Conservation (phyloP, 2,888 invertebrate genomes). For the Phengaris arion region DNA sequence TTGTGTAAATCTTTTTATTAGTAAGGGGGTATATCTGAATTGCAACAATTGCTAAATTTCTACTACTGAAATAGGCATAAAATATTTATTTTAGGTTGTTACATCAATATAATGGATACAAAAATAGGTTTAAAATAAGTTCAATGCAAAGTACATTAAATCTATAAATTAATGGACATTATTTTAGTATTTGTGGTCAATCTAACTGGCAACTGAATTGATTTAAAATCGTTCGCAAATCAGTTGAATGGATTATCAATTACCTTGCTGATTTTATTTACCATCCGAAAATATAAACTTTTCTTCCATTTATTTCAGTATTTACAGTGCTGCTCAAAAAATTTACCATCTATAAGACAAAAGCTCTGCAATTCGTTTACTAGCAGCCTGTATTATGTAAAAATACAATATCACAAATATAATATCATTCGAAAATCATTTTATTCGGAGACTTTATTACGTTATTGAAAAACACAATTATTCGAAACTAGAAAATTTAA, state of each 20-base stretch:
- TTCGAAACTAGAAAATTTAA: slow-evolving; percentile 26
- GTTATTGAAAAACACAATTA: slow-evolving; percentile 23
- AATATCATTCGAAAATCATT: neutral
- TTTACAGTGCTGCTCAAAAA: neutral
- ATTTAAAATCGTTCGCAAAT: slow-evolving; percentile 7
- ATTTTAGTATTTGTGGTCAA: slow-evolving; percentile 6
- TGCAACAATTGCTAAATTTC: too few relatives aligned
- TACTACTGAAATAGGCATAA: neutral
- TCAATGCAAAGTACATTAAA: neutral
- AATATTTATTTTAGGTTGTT: neutral
- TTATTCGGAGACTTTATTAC: slow-evolving; percentile 16
- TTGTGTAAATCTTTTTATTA: too few relatives aligned
- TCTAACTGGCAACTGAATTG: slow-evolving; percentile 2
- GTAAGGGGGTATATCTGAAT: too few relatives aligned
- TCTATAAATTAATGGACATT: neutral
- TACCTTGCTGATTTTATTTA: neutral
- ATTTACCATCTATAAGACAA: neutral
- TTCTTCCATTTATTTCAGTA: neutral
- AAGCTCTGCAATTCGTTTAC: neutral
- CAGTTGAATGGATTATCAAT: neutral
- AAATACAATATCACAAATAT: neutral
- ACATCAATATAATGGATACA: neutral
- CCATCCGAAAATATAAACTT: neutral
- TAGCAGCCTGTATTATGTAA: neutral
- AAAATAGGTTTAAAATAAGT: neutral